Evolutionary conservation across 2,797 vertebrate species (phyloP), one percentile per base, ranked within the genome.

Genomic region (Falco cherrug): DNA sequence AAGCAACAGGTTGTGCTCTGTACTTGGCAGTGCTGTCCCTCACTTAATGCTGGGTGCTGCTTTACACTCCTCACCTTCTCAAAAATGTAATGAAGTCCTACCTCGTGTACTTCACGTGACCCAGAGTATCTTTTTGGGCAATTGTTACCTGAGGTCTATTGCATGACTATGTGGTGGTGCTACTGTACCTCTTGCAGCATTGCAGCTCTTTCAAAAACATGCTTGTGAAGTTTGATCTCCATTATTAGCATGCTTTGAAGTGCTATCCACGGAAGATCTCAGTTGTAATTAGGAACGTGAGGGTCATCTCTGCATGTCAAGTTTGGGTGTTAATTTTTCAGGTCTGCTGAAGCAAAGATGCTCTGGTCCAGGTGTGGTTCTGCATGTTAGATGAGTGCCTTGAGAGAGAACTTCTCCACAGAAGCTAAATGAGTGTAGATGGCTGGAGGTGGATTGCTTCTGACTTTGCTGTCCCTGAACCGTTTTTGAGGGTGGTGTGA

Each of bases 61-160:
- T 68, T 51, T 51, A 26, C 19, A 7, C 63, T 53, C 50, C 24
- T 90, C 22, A 10, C 61, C 39, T 39, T 50, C 65, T 43, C 45
- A 26, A 33, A 33, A n/a, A 21, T 4, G 15, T 17, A 8, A 8
- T 15, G 3, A 33, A 78, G 54, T 43, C 35, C 54, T 33, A 14
- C 24, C 24, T 20, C 1, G 0, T 14, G n/a, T 33, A 9, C 45
- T 59, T n/a, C 25, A 16, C 2, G 0, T 48, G 54, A 37, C 37
- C 31, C 28, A 20, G 48, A 53, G n/a, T n/a, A 11, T 68, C 35
- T 37, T 63, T 67, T 16, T 5, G 70, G n/a, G 37, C 16, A 24
- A 4, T 16, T 68, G 16, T 59, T 68, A 37, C 21, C 28, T 20
- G 64, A 29, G 26, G 16, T 33, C 48, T 63, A 4, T 33, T 69